Conservation (phyloP, 2,888 invertebrate genomes). For the Metalampra italica region DNA sequence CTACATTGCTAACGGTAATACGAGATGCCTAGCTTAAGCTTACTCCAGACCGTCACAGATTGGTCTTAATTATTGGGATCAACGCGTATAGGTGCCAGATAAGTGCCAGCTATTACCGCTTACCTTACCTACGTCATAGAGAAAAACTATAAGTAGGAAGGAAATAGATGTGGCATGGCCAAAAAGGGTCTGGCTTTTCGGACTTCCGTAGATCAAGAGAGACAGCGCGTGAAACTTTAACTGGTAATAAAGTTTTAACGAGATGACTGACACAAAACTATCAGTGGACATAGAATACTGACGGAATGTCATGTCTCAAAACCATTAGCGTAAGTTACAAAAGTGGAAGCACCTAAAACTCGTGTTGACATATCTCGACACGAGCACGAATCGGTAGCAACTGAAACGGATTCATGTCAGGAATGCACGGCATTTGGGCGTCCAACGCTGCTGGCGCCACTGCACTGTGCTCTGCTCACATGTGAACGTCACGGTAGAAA, state of each 20-base stretch:
- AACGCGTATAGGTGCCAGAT: constrained; percentile 15
- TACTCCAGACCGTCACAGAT: constrained; percentile 43
- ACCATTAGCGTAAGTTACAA: too few species aligned
- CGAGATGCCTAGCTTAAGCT: constrained; percentile 64
- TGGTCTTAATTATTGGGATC: constrained; percentile 32
- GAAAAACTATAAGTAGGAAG: not conserved
- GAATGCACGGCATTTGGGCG: constrained; percentile 7
- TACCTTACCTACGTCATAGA: constrained; percentile 4
- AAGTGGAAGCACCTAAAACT: not conserved
- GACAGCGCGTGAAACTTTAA: too few species aligned
- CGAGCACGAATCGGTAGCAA: not conserved
- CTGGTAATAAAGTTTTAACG: too few species aligned
- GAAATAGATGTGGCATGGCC: not conserved
- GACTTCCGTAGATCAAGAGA: too few species aligned
- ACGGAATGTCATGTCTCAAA: too few species aligned
- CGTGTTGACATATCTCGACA: constrained; percentile 2
- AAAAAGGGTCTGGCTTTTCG: too few species aligned
- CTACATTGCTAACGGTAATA: constrained; percentile 65
- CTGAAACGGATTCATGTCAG: constrained; percentile 7
- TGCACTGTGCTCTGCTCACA: not conserved
- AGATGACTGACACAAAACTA: too few species aligned
- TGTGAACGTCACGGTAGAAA: too few species aligned
- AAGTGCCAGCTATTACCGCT: not conserved
- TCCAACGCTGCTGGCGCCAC: not conserved
- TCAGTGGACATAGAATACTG: too few species aligned